phyloP scores from a whole-genome alignment of 2,888 invertebrate species.

The Aphidoletes aphidimyza region DNA sequence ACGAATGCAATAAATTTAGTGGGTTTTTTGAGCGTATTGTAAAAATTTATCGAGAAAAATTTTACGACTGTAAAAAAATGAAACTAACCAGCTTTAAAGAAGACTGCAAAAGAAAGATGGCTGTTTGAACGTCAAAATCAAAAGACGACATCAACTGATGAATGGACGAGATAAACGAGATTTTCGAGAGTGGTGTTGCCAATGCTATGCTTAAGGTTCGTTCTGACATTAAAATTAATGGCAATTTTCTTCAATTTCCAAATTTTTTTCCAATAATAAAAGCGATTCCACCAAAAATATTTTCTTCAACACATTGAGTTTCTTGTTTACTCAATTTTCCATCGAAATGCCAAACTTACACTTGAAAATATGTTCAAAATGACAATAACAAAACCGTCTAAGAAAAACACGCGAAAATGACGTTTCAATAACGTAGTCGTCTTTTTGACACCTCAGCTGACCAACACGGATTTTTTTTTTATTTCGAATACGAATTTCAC shows the following conservation, averaged over 20 bases:
- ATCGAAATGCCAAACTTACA: neutral
- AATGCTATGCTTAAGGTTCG: neutral
- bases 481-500: conserved; percentile 5
- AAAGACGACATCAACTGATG: neutral
- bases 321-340: neutral
- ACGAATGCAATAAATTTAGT: neutral
- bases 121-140: conserved; percentile 6
- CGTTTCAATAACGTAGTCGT: neutral
- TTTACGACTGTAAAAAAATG: neutral
- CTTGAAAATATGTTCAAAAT: too few relatives aligned
- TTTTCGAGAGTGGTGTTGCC: conserved; percentile 11
- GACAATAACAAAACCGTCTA: neutral
- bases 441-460: conserved; percentile 50
- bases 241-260: neutral
- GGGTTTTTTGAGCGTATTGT: neutral
- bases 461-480: conserved; percentile 13
- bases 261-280: neutral
- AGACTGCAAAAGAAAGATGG: conserved; percentile 52
- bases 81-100: conserved; percentile 30
- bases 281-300: too few relatives aligned
- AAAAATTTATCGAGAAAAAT: neutral
- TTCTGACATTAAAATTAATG: neutral
- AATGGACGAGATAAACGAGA: neutral
- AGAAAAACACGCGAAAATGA: neutral
- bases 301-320: too few relatives aligned